phyloP scores from a whole-genome alignment of 2,888 invertebrate genomes.

The Argyra leucocephala region DNA sequence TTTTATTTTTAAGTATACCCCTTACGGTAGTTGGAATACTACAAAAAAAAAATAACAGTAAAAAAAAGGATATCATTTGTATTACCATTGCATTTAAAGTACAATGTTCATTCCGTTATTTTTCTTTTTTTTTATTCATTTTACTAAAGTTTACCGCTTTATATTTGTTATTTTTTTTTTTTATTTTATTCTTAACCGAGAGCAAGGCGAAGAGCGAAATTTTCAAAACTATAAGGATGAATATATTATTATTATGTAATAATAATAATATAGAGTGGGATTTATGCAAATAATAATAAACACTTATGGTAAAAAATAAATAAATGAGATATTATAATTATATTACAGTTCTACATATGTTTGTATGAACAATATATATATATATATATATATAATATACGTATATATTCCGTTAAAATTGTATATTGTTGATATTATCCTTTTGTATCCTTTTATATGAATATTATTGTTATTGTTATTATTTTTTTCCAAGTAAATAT shows the following conservation, averaged over 20 bases:
- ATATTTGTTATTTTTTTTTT: not conserved
- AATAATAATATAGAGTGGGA: conserved; percentile 21
- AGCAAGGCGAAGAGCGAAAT: too few species aligned
- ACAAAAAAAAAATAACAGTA: not conserved
- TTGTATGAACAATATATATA: too few species aligned
- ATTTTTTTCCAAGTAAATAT: not conserved
- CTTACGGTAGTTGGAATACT: too few species aligned
- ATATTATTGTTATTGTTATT: not conserved
- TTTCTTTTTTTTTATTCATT: not conserved
- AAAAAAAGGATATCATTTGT: conserved; percentile 1
- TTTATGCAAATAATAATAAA: conserved; percentile 27
- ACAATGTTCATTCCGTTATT: not conserved
- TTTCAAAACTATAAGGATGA: too few species aligned
- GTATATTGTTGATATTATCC: not conserved
- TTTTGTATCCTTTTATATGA: not conserved
- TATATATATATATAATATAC: too few species aligned
- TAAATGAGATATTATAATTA: conserved; percentile 9
- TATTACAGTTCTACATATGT: not conserved
- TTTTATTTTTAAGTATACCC: too few species aligned
- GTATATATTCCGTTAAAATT: too few species aligned
- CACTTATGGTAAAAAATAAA: conserved; percentile 19
- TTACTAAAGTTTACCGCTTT: not conserved
- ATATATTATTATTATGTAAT: not conserved
- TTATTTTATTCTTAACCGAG: too few species aligned
- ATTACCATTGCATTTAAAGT: conserved; percentile 2